Conservation (phyloP, 2,888 invertebrate genomes). For the Scotopteryx bipunctaria region DNA sequence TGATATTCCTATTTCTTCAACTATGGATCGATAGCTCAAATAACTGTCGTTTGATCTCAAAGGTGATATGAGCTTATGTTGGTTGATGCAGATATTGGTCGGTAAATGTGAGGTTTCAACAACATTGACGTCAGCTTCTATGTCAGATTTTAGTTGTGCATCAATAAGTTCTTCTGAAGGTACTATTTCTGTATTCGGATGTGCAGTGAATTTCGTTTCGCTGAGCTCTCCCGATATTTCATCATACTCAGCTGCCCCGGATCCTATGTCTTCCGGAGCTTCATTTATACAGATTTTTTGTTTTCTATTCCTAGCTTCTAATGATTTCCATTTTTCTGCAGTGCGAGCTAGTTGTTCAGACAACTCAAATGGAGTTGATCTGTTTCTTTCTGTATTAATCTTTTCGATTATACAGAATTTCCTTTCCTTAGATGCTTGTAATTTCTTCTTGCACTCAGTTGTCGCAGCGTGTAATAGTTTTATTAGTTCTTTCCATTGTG, state of each 20-base stretch:
- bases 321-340: constrained; percentile 52
- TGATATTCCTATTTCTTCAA: constrained; percentile 13
- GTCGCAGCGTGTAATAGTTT: constrained; percentile 50
- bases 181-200: constrained; percentile 60
- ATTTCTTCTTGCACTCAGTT: constrained; percentile 52
- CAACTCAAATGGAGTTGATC: constrained; percentile 64
- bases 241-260: constrained; percentile 18
- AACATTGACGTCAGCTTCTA: constrained; percentile 33
- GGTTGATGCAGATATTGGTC: constrained; percentile 50
- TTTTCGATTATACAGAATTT: constrained; percentile 62
- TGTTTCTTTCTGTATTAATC: constrained; percentile 53
- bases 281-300: constrained; percentile 14
- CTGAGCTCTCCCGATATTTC: constrained; percentile 38
- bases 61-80: constrained; percentile 57
- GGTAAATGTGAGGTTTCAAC: constrained; percentile 45
- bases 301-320: constrained; percentile 37
- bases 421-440: constrained; percentile 54
- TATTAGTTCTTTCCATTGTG: constrained; percentile 61
- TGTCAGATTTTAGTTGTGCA: constrained; percentile 32
- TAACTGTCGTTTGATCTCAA: constrained; percentile 42
- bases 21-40: constrained; percentile 37
- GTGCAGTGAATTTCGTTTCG: constrained; percentile 40
- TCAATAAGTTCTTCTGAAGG: constrained; percentile 28
- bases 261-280: constrained; percentile 11
- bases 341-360: constrained; percentile 60